Base-by-base conservation (phyloP, 2,888 invertebrate species). In the Gari tellinella region DNA sequence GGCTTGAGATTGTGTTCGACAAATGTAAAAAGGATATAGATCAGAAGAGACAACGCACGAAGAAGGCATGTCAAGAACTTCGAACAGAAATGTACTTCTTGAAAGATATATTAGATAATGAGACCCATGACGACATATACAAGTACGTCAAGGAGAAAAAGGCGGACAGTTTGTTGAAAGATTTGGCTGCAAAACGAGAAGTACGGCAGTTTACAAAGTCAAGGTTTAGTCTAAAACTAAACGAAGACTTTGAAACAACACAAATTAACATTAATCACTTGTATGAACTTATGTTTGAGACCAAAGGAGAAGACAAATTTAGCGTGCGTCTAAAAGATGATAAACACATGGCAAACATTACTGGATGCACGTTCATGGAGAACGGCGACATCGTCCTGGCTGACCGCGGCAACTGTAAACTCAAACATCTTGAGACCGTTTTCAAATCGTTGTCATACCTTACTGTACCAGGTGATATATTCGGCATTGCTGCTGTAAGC, bases 11-110 rank as follows among this genome's bases (percentile, higher is more conserved):
- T 26, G 57, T 69, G 15, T 75, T 58, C 25, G 69, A 70, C 38
- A 61, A 57, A 26, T 69, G 75, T 40, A 69, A 70, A 37, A 21
- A 37, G 43, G 75, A 75, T 21, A 46, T 75, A 40, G 75, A 69
- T 23, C 45, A 40, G 38, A 69, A 70, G 25, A 60, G 75, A 10
- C 55, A 62, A 21, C 48, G 69, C 49, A 49, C 75, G 17, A 75
- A 66, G 43, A 26, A 51, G 23, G 46, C 57, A 2, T 52, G 61
- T 26, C 53, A 66, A 17, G 63, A 65, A 52, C 48, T 75, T 4
- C 45, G 75, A 38, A 66, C 75, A 19, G 75, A 75, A 38, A 31
- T 62, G n/a, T 69, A 69, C 40, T 69, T 75, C 38, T 62, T 75
- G 31, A 69, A 75, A 62, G 75, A 70, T 49, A 75, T 75, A 37